Evolutionary conservation across 2,113 vertebrate genomes (phyloP), one percentile per base, ranked within the genome.

Genomic region (Semicossyphus pulcher): DNA sequence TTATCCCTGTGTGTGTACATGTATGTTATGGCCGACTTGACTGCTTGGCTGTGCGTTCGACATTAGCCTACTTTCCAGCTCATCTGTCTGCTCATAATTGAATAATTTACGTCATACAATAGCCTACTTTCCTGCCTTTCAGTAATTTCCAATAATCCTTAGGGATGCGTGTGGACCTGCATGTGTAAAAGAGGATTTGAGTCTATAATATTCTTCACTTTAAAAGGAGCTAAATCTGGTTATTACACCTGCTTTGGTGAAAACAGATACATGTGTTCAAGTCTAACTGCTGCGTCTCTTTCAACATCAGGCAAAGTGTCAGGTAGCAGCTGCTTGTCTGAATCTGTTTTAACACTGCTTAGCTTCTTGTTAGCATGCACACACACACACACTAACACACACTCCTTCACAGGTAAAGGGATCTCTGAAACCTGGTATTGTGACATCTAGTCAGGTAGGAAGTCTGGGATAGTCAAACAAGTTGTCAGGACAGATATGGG

Each of bases 51-150:
- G 7, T 20, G 44, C 28, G 15, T 32, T 62, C 37, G 41, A 16
- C 56, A 63, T 42, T 47, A 70, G 37, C 57, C 65, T 34, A 64
- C 49, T 70, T 72, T 80, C 21, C 48, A 71, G 28, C 52, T 63
- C 39, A 16, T 20, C 25, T 28, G 48, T 56, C 44, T 47, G 58
- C 41, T 31, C 18, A 54, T 53, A 53, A 63, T 58, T 60, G 48
- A n/a, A 5, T n/a, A 29, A 32, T 73, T 25, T 42, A 63, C 31
- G 11, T 41, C 29, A 57, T 51, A 73, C 41, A 52, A 11, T n/a
- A 47, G 51, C 39, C 51, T 53, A 62, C 9, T 68, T 59, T 36
- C 32, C 26, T 32, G 36, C 57, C 20, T 26, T 78, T 66, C 45
- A 60, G 23, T 21, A 25, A 44, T 34, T 39, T 23, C 3, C 7